These are phyloP conservation scores for Acipenser ruthenus DNA, from an alignment of 2,797 vertebrate species.

Conservation along the genomic window DNA sequence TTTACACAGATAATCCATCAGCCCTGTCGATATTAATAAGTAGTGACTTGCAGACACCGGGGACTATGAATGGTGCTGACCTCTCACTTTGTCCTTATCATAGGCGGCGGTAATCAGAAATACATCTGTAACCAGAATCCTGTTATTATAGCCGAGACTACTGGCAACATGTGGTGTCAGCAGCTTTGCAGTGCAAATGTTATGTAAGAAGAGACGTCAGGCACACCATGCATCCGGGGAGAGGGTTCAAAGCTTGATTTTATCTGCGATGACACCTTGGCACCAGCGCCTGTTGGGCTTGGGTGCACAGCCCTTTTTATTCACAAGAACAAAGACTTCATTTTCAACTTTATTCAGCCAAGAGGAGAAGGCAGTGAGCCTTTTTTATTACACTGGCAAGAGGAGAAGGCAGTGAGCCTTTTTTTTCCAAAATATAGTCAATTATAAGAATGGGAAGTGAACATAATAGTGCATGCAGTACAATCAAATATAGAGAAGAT, in stretches of 20 bases:
- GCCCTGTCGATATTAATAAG: background rate
- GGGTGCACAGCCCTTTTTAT: too few relatives aligned
- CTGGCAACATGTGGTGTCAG: slow-evolving; percentile 1
- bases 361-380: too few relatives aligned
- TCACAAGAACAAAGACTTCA: too few relatives aligned
- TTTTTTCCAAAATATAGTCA: too few relatives aligned
- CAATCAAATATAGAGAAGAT: too few relatives aligned
- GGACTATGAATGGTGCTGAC: background rate
- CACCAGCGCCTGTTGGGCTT: too few relatives aligned
- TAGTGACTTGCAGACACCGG: background rate
- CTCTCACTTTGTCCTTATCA: slow-evolving; percentile 3
- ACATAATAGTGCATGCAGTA: too few relatives aligned
- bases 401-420: too few relatives aligned
- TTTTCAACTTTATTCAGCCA: too few relatives aligned
- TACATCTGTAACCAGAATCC: background rate
- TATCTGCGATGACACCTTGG: background rate
- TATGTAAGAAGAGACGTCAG: background rate
- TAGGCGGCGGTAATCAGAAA: background rate
- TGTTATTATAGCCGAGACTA: background rate
- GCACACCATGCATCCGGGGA: background rate
- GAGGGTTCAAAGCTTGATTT: background rate
- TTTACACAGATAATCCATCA: background rate
- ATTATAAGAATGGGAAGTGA: too few relatives aligned
- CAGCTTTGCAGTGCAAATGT: slow-evolving; percentile 2
- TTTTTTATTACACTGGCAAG: too few relatives aligned